Evolutionary conservation across 2,888 invertebrate species (phyloP), one percentile per base, ranked within the genome.

Genomic region (Norana najaformis): DNA sequence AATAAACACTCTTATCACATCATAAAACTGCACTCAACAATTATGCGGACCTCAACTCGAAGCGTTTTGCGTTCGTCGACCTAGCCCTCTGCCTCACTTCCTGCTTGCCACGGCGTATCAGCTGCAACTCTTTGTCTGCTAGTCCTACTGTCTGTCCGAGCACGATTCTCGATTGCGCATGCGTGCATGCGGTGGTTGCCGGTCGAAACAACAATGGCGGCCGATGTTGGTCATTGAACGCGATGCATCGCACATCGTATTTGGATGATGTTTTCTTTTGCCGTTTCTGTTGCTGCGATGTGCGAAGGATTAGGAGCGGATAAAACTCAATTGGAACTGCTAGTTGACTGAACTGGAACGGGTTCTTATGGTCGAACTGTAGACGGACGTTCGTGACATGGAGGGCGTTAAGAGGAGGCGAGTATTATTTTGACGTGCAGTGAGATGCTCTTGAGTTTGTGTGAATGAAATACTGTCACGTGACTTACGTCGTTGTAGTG

Each of bases 381-480:
- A 69, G 69, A 69, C 53, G 53, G 53, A 53, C 30, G 69, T 69
- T 69, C 69, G 69, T n/a, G 13, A 0, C n/a, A 69, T 69, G 69
- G 69, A 69, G n/a, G 69, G 69, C 69, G 69, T 69, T 69, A 69
- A 69, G 69, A 69, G 69, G 69, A 69, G 69, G 69, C n/a, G 69
- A 69, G 69, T n/a, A 69, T 69, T 16, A 11, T 47, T 53, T 69
- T 8, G 69, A n/a, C 69, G 30, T 53, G 30, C 53, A 53, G 53
- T 69, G 69, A 69, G 69, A 69, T 69, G 69, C 69, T 69, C 69
- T 69, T 1, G 11, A 69, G 69, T 69, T 69, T 69, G 69, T 69
- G 53, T 69, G 69, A 69, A 69, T 69, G 69, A 69, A 69, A n/a
- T 1, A 30, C 69, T 69, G 69, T 69, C 69, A 69, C 69, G 69